Base-by-base conservation (phyloP, 2,797 vertebrate species). In the Lagodon rhomboides region DNA sequence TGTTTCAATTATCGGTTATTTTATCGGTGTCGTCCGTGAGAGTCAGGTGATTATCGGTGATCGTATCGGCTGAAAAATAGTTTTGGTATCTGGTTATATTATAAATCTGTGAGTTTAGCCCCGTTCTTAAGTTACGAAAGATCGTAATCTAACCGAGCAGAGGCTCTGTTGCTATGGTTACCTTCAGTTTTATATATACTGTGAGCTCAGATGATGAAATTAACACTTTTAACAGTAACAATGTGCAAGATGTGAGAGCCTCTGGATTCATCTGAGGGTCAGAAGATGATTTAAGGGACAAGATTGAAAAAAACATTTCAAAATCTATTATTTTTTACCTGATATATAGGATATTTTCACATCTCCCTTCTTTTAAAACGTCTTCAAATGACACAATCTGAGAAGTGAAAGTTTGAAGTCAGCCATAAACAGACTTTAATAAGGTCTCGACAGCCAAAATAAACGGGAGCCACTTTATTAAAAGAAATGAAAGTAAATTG, bases 131-230 rank as follows among this genome's bases (percentile, higher is more conserved):
- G 8, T 34, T 34, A 34, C 27, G 4, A 27, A 27, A 2, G 27
- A 27, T 27, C 27, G 4, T 27, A 2, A 27, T 27, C 27, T 27
- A 4, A 27, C 34, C 34, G 9, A 8, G 34, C 34, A 34, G 34
- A 34, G 34, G 34, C 43, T 47, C 7, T 54, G 69, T 53, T 72
- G 22, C 59, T n/a, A 74, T 58, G 30, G 62, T 41, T 66, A 66
- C 44, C 44, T 12, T 12, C 30, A 22, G 25, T 23, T 64, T 65
- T 23, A 53, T 18, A 53, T 23, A 23, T 15, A 34, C 13, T 10
- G 27, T 38, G 38, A 23, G 38, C 38, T 17, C 41, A 0, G 41
- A 61, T 11, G 23, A 3, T 23, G 22, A 62, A 16, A 1, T 10
- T 34, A 34, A 34, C 34, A 34, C 8, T 34, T 34, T 34, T 34